phyloP scores from a whole-genome alignment of 1,140 invertebrate genomes.

The Atta colombica region DNA sequence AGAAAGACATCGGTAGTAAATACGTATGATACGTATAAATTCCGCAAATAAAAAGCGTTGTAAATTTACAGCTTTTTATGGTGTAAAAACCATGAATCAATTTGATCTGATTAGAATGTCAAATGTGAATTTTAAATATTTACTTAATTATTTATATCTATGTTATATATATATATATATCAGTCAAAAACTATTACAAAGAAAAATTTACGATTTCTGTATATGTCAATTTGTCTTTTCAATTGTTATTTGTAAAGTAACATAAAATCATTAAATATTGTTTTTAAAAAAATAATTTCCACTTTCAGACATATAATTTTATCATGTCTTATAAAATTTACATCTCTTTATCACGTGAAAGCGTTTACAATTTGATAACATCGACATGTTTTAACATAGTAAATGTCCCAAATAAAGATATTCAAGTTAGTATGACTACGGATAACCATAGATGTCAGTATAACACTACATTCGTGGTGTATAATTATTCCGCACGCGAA shows the following conservation, averaged over 20 bases:
- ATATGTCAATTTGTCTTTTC: neutral
- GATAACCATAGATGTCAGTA: neutral
- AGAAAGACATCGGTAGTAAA: conserved; percentile 4
- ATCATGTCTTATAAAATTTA: neutral
- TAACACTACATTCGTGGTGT: neutral
- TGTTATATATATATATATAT: too few species aligned
- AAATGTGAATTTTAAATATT: conserved; percentile 9
- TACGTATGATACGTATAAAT: neutral
- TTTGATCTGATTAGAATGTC: neutral
- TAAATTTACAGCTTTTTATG: neutral
- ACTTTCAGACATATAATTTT: neutral
- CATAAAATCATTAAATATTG: neutral
- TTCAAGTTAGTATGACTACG: neutral
- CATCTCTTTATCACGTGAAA: neutral
- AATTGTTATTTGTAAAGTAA: neutral
- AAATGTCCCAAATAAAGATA: neutral
- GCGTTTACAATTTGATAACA: neutral
- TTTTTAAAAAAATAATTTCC: neutral
- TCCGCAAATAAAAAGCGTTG: neutral
- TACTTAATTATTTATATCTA: neutral
- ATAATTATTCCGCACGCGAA: neutral
- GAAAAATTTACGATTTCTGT: conserved; percentile 2
- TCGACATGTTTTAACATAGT: neutral
- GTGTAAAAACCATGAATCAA: neutral
- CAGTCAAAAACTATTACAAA: neutral